Percentiles rank a stretch among this genome's conserved stretches.
phyloP scores from a whole-genome alignment of 2,797 vertebrate genomes.

The Pyrocephalus nanus region DNA sequence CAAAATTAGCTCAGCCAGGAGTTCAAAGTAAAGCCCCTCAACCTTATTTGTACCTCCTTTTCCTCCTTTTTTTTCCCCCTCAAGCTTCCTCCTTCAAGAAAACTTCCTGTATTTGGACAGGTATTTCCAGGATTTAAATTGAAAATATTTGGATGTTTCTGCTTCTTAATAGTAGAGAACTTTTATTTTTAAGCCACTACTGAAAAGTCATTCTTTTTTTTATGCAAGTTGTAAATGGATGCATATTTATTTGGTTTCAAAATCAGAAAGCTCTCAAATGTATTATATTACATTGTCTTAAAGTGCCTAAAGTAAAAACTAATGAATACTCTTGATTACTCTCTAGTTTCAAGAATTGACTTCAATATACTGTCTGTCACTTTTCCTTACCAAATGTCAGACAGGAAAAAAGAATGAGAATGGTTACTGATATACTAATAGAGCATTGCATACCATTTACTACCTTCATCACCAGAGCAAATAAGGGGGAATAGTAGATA shows the following conservation, averaged over 20 bases:
- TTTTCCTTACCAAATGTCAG: not conserved
- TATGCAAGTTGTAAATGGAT: not conserved
- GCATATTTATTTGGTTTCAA: not conserved
- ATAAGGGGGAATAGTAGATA: not conserved
- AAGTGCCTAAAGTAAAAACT: not conserved
- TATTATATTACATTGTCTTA: not conserved
- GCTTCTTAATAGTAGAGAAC: not conserved
- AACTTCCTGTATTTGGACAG: not conserved
- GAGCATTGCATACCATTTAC: not conserved
- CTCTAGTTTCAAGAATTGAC: not conserved
- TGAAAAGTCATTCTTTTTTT: not conserved
- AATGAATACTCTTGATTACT: not conserved
- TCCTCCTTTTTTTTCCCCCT: not conserved
- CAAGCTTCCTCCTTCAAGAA: not conserved
- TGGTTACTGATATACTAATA: not conserved
- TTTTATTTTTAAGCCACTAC: not conserved
- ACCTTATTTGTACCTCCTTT: not conserved
- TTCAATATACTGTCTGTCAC: not conserved
- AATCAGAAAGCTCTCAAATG: not conserved
- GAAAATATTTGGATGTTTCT: not conserved
- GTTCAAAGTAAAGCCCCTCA: conserved; percentile 4
- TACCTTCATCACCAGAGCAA: not conserved
- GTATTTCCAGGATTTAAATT: not conserved
- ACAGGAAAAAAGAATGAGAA: not conserved
- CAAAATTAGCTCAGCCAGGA: not conserved